Evolutionary conservation across 2,113 vertebrate species (phyloP).

Genomic region (Dasyprocta punctata): DNA sequence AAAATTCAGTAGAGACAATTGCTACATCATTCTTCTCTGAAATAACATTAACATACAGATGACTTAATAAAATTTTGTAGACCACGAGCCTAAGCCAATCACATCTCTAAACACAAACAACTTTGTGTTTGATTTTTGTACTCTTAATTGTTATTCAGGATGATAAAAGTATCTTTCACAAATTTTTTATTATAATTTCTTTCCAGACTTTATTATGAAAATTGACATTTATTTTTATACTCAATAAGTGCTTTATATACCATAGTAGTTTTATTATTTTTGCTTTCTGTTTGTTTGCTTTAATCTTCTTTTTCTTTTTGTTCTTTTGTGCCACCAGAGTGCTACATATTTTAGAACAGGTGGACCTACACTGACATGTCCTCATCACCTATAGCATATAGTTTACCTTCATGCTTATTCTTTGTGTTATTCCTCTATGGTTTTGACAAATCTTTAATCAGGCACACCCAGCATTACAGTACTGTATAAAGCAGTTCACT

Average conservation of each 20-base stretch:
- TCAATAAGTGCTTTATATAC: not conserved
- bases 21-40: not conserved
- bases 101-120: not conserved
- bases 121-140: not conserved
- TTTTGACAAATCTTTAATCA: not conserved
- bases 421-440: not conserved
- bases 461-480: too few species aligned
- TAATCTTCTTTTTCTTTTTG: not conserved
- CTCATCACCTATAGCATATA: not conserved
- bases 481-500: not conserved
- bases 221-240: not conserved
- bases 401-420: not conserved
- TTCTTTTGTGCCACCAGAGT: not conserved
- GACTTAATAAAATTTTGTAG: not conserved
- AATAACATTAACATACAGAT: not conserved
- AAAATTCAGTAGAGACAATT: not conserved
- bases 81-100: not conserved
- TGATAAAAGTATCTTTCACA: not conserved
- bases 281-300: not conserved
- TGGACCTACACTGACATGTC: not conserved
- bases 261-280: not conserved
- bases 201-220: not conserved
- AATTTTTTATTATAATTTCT: not conserved
- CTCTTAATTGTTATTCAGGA: not conserved
- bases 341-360: not conserved